Evolutionary conservation across 2,797 vertebrate species (phyloP).

Genomic region (Orientallactaga sibirica): DNA sequence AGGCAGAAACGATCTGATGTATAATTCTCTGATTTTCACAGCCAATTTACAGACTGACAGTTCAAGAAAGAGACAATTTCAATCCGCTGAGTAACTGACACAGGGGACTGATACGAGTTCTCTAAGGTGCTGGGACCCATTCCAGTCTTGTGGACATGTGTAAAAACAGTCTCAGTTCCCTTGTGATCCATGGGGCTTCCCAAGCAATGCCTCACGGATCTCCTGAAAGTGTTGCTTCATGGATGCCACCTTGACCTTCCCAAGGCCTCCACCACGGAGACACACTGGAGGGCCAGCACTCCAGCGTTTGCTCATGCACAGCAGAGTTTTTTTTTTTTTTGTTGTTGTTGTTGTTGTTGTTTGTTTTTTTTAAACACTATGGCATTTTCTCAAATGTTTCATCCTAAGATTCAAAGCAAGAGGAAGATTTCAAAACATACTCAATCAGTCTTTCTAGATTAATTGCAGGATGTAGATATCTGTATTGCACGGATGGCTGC

Average conservation of each 20-base stretch:
- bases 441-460: background rate
- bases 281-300: background rate
- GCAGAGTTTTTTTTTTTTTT: no score
- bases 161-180: background rate
- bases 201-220: background rate
- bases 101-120: background rate
- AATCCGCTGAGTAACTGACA: background rate
- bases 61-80: slow-evolving; percentile 40
- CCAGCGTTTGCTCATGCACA: background rate
- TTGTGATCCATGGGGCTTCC: background rate
- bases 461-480: background rate
- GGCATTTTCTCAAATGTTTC: background rate
- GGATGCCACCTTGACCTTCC: background rate
- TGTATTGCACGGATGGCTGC: background rate
- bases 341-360: no score
- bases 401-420: slow-evolving; percentile 8
- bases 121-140: background rate
- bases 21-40: slow-evolving; percentile 52
- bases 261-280: background rate
- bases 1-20: slow-evolving; percentile 42
- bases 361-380: background rate
- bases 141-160: background rate
- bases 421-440: background rate
- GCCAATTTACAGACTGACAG: slow-evolving; percentile 46
- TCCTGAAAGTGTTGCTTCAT: background rate